Evolutionary conservation across 2,113 vertebrate species (phyloP).

Genomic region (Percopsis transmontana): DNA sequence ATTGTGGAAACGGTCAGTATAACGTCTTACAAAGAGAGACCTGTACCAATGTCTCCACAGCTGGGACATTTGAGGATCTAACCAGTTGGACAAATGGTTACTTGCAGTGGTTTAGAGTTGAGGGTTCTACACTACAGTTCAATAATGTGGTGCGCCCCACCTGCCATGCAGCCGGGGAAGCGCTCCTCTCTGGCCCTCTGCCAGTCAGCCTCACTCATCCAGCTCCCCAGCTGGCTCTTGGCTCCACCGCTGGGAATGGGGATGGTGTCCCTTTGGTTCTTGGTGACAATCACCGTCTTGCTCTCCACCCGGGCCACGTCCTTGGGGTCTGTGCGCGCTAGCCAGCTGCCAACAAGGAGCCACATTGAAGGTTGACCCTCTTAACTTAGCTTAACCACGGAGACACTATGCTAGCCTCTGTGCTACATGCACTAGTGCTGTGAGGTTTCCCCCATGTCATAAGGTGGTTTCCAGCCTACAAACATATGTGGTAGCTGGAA

Average conservation of each 20-base stretch:
- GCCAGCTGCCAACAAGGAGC: constrained; percentile 81
- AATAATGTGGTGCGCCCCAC: constrained; percentile 55
- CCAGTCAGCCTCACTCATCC: constrained; percentile 95
- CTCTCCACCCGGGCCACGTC: constrained; percentile 97
- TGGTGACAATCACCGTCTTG: constrained; percentile 93
- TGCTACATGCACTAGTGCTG: too few relatives aligned
- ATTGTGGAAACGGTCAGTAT: background rate
- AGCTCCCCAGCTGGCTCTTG: constrained; percentile 89
- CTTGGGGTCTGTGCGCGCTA: constrained; percentile 92
- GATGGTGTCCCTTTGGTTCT: constrained; percentile 86
- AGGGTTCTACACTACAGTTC: too few relatives aligned
- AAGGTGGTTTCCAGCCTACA: background rate
- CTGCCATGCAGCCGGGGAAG: constrained; percentile 95
- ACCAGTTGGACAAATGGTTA: too few relatives aligned
- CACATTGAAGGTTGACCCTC: background rate
- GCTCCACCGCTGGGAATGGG: constrained; percentile 80
- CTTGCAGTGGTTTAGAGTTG: too few relatives aligned
- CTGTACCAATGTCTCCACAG: too few relatives aligned
- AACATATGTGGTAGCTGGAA: background rate
- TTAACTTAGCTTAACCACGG: background rate
- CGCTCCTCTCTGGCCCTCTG: constrained; percentile 85
- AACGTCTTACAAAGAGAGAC: too few relatives aligned
- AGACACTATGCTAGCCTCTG: too few relatives aligned
- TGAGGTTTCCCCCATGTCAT: too few relatives aligned
- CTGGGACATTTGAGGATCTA: too few relatives aligned